Percentiles rank a stretch among this genome's conserved stretches.
phyloP scores from a whole-genome alignment of 2,888 invertebrate species.

The Pegoplata infirma region DNA sequence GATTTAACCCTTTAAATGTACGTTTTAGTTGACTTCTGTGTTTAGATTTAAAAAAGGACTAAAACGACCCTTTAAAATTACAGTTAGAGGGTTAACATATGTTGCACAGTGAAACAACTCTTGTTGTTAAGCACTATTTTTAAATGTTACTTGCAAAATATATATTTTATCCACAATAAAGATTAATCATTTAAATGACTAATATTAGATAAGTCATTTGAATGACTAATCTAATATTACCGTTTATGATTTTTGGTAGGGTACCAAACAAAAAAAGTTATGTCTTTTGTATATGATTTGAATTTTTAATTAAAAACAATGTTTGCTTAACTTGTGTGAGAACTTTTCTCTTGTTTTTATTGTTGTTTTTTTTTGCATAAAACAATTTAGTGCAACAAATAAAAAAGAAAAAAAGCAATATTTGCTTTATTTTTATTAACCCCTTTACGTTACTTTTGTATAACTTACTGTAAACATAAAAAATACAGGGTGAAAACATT shows the following conservation, averaged over 20 bases:
- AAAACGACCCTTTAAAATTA: too few species aligned
- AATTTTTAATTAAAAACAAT: slow-evolving; percentile 59
- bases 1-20: too few species aligned
- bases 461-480: not conserved
- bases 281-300: slow-evolving; percentile 47
- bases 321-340: slow-evolving; percentile 35
- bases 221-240: not conserved
- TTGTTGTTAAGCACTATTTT: too few species aligned
- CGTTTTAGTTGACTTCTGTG: too few species aligned
- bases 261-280: slow-evolving; percentile 23
- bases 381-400: slow-evolving; percentile 21
- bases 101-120: too few species aligned
- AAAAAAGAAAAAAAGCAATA: slow-evolving; percentile 5
- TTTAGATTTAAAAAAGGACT: too few species aligned
- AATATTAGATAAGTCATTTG: too few species aligned
- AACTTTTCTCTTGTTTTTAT: not conserved
- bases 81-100: too few species aligned
- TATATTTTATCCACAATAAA: not conserved
- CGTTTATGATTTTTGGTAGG: not conserved
- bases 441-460: not conserved
- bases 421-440: not conserved
- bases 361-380: not conserved
- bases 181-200: not conserved
- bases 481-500: too few species aligned
- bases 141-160: too few species aligned